A percentile compares a stretch with the other conserved stretches of the same genome.
Conservation (phyloP, 2,888 invertebrate genomes). For the Thelaira solivaga region DNA sequence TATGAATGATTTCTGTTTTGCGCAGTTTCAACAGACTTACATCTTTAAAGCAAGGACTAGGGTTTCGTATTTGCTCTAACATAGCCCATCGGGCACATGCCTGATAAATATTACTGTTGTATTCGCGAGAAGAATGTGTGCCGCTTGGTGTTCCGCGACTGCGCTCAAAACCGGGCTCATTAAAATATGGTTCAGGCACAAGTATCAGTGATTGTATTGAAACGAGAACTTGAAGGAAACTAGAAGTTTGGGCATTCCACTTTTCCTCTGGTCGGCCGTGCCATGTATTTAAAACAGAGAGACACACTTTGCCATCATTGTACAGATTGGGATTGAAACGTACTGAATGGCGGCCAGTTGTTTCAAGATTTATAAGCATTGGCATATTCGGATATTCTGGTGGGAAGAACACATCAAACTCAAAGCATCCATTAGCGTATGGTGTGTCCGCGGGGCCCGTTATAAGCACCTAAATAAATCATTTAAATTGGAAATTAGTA, state of each 20-base stretch:
- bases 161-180: constrained; percentile 95
- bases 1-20: not conserved
- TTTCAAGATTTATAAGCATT: constrained; percentile 93
- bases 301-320: constrained; percentile 96
- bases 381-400: constrained; percentile 90
- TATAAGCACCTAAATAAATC: constrained; percentile 84
- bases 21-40: constrained; percentile 78
- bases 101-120: constrained; percentile 96
- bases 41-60: constrained; percentile 94
- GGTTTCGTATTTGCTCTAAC: constrained; percentile 93
- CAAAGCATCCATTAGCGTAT: constrained; percentile 94
- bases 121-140: constrained; percentile 92
- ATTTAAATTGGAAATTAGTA: not conserved
- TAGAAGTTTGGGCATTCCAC: constrained; percentile 97
- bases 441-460: constrained; percentile 95
- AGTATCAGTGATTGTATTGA: constrained; percentile 95
- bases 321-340: constrained; percentile 96
- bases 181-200: constrained; percentile 95
- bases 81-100: constrained; percentile 97
- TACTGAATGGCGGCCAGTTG: constrained; percentile 91
- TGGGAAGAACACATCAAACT: constrained; percentile 93
- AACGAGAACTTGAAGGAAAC: constrained; percentile 93
- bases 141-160: constrained; percentile 92
- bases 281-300: constrained; percentile 97
- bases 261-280: constrained; percentile 97